Evolutionary conservation across 2,797 vertebrate species (phyloP), one percentile per base, ranked within the genome.

Genomic region (Bradypodion ventrale): DNA sequence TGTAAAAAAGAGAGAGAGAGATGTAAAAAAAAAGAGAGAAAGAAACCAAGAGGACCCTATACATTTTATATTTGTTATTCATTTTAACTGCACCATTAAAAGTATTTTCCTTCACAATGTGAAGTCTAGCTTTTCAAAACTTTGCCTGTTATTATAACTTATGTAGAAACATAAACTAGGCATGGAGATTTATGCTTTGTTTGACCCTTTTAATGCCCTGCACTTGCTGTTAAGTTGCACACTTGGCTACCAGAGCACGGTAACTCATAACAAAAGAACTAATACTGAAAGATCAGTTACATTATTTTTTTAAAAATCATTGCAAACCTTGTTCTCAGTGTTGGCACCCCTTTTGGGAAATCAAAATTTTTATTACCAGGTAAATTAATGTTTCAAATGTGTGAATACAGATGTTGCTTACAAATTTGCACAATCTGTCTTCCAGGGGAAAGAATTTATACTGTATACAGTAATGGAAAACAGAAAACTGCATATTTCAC

Each of bases 371-470:
- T 96, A 96, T 95, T 96, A 93, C 94, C 82, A 91, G 94, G 94
- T 95, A 95, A 95, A 96, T 96, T 96, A 96, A 94, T 94, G 92
- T 92, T 96, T 95, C 95, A 96, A 95, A 95, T 95, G 90, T 95
- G 94, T 94, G 93, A 96, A 95, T 95, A 95, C 93, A 94, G 93
- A 96, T 94, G 91, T 89, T 92, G 91, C 94, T 96, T 96, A 92
- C 91, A 96, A 95, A 95, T 96, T 95, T 95, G 94, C 94, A 95
- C 92, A 94, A 93, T 95, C 92, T 95, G 92, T 95, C 95, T 96
- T 93, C 88, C 83, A 92, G 89, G 84, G 94, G 93, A 89, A 95
- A 95, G 86, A 96, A 96, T 95, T 96, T 96, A 96, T 95, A 95
- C 92, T 95, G 91, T 95, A 94, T 94, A 95, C 94, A 95, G 95